These are phyloP conservation scores for Halocaridina rubra DNA, from an alignment of 2,888 invertebrate species.

Conservation along the genomic window DNA sequence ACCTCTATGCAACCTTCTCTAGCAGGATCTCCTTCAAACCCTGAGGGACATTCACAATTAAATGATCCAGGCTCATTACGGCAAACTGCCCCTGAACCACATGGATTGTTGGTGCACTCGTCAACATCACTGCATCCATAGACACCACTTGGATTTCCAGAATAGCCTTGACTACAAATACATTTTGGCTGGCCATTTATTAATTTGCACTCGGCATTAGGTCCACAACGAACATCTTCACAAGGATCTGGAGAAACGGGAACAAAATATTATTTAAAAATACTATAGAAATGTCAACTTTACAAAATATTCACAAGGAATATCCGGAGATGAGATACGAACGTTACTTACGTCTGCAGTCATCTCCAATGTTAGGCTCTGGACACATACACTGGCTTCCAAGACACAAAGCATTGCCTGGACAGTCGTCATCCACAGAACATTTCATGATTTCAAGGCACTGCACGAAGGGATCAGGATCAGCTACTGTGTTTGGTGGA, in stretches of 20 bases:
- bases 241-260: constrained; percentile 89
- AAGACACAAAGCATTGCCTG: constrained; percentile 86
- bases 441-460: constrained; percentile 88
- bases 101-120: constrained; percentile 85
- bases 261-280: too few relatives aligned
- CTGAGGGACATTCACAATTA: constrained; percentile 87
- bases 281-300: too few relatives aligned
- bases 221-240: constrained; percentile 84
- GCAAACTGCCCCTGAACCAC: constrained; percentile 86
- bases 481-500: constrained; percentile 83
- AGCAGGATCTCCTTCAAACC: constrained; percentile 77
- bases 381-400: constrained; percentile 86
- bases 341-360: constrained; percentile 83
- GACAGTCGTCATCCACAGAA: constrained; percentile 80
- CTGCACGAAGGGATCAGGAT: constrained; percentile 84
- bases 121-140: constrained; percentile 88
- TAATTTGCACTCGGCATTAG: constrained; percentile 89
- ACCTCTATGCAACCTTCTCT: constrained; percentile 76
- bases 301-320: too few relatives aligned
- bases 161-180: constrained; percentile 84
- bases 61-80: constrained; percentile 88
- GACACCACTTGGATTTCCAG: constrained; percentile 75
- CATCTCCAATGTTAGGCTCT: constrained; percentile 90
- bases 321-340: too few relatives aligned
- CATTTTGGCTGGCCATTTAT: constrained; percentile 86